phyloP scores from a whole-genome alignment of 2,888 invertebrate species.

The Parapristionchus giblindavisi region DNA sequence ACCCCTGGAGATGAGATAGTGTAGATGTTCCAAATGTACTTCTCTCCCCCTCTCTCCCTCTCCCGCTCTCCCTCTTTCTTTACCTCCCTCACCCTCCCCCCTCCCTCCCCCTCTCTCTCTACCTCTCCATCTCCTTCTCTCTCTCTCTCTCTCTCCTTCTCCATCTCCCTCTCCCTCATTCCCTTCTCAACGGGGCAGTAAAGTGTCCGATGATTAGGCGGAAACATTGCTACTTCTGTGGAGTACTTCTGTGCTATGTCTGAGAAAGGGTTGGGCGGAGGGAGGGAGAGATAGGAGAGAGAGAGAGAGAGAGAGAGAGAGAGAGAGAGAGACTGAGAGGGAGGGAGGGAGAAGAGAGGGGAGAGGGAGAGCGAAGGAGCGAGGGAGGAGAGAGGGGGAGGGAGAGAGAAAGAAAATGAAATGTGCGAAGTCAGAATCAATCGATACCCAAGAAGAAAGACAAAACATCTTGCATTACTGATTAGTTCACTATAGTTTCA shows the following conservation, averaged over 20 bases:
- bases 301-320: conserved; percentile 35
- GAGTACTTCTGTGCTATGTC: neutral
- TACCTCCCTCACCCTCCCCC: too few relatives aligned
- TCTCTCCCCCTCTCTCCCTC: too few relatives aligned
- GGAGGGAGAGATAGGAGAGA: neutral
- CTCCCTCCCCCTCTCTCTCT: too few relatives aligned
- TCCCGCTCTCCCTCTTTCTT: too few relatives aligned
- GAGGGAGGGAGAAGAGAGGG: conserved; percentile 14
- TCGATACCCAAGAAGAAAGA: too few relatives aligned
- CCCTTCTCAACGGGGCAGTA: neutral
- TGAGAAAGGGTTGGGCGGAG: neutral
- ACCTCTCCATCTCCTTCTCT: too few relatives aligned
- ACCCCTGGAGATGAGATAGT: too few relatives aligned
- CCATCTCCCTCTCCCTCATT: neutral
- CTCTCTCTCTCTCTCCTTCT: neutral
- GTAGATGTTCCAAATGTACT: too few relatives aligned
- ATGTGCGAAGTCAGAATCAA: neutral
- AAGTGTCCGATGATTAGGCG: neutral
- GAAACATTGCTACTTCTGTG: neutral
- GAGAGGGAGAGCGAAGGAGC: conserved; percentile 1
- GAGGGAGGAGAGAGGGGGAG: neutral
- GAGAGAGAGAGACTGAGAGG: neutral
- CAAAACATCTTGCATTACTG: too few relatives aligned
- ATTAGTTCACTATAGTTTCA: too few relatives aligned
- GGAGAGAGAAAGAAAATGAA: neutral